phyloP scores from a whole-genome alignment of 2,113 vertebrate species.

The Mustela lutreola region DNA sequence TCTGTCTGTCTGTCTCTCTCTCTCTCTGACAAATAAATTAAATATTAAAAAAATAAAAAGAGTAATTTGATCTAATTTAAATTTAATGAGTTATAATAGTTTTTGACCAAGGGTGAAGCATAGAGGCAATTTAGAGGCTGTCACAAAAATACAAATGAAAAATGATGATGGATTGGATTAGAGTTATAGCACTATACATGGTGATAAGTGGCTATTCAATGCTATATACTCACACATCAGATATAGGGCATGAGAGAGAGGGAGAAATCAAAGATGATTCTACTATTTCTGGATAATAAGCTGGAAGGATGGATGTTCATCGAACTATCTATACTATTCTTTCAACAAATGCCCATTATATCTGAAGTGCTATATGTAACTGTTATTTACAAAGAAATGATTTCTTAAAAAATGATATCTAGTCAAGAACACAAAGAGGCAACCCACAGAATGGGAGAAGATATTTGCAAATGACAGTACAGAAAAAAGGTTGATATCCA shows the following conservation, averaged over 20 bases:
- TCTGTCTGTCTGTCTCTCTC: too few species aligned
- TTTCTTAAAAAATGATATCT: background rate
- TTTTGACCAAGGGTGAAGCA: background rate
- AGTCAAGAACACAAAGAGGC: too few species aligned
- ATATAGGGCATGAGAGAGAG: background rate
- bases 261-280: background rate
- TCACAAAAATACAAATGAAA: constrained; percentile 6
- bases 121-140: background rate
- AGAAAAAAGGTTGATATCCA: too few species aligned
- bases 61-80: background rate
- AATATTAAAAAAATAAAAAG: background rate
- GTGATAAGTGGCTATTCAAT: background rate
- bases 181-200: background rate
- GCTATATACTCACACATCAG: background rate
- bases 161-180: background rate
- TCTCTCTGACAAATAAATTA: too few species aligned
- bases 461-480: too few species aligned
- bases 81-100: background rate
- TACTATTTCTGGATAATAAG: background rate
- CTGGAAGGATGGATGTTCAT: background rate
- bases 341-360: background rate
- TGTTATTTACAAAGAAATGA: background rate
- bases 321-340: background rate
- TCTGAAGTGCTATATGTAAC: background rate
- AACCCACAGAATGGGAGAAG: too few species aligned